These are phyloP conservation scores for Eilema sororculum DNA, from an alignment of 2,888 invertebrate species.

Conservation along the genomic window DNA sequence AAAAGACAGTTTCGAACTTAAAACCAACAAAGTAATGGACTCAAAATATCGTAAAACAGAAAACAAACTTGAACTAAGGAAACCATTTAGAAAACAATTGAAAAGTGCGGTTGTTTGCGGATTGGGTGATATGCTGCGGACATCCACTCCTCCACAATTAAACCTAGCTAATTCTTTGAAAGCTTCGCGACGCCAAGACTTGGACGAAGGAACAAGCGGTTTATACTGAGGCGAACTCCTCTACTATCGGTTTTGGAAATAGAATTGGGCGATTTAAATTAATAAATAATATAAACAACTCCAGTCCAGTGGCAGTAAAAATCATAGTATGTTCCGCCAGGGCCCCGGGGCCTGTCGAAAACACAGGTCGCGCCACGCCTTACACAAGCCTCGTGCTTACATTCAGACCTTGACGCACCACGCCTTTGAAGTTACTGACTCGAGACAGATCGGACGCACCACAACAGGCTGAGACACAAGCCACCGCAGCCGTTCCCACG, in stretches of 20 bases:
- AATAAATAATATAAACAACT: no score
- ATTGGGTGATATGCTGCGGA: conserved; percentile 40
- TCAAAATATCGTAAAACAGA: not conserved
- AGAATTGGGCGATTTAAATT: not conserved
- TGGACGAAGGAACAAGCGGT: conserved; percentile 47
- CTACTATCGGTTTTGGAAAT: conserved; percentile 23
- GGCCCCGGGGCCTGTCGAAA: no score
- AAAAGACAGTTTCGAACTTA: not conserved
- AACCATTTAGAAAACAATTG: conserved; percentile 37
- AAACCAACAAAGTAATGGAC: not conserved
- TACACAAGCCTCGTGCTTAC: no score
- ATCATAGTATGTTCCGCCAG: no score
- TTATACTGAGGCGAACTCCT: conserved; percentile 38
- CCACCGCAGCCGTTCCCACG: no score
- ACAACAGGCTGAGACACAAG: no score
- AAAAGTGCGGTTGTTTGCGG: conserved; percentile 25
- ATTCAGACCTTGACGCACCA: no score
- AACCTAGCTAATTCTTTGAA: conserved; percentile 58
- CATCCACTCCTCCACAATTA: conserved; percentile 54
- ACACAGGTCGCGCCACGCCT: no score
- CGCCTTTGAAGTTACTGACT: no score
- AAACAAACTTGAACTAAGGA: conserved; percentile 13
- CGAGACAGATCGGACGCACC: no score
- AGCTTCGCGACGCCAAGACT: conserved; percentile 48
- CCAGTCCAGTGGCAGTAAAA: no score